Percentiles rank a stretch among this genome's conserved stretches.
phyloP scores from a whole-genome alignment of 2,888 invertebrate species.

The Nomada ferruginata region DNA sequence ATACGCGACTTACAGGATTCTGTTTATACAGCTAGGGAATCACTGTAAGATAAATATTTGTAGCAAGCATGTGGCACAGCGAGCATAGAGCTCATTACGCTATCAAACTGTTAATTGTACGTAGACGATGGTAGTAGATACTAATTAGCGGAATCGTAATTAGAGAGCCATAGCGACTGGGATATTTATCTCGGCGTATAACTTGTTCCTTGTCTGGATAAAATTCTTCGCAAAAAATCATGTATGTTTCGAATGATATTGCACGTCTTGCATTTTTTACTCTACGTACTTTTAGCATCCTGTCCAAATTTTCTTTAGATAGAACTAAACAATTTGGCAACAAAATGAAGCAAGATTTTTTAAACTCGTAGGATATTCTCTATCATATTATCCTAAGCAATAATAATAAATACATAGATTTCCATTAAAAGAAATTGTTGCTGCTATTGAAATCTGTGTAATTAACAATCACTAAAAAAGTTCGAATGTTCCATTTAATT shows the following conservation, averaged over 20 bases:
- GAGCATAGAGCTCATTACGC: constrained; percentile 52
- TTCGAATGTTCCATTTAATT: neutral
- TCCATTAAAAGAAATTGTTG: no score
- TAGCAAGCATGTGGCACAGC: constrained; percentile 16
- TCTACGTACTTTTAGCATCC: no score
- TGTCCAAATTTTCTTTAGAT: no score
- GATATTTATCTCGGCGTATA: constrained; percentile 34
- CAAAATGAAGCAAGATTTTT: no score
- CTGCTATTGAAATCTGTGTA: no score
- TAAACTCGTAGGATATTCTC: no score
- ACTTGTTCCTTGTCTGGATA: constrained; percentile 17
- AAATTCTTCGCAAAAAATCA: constrained; percentile 3
- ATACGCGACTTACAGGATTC: neutral
- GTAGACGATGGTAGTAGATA: constrained; percentile 38
- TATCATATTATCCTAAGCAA: no score
- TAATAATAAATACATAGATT: no score
- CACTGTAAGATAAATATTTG: constrained; percentile 45
- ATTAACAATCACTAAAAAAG: neutral
- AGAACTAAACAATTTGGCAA: no score
- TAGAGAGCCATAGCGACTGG: constrained; percentile 51
- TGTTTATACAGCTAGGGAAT: neutral
- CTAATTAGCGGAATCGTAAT: constrained; percentile 61
- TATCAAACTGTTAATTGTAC: constrained; percentile 65
- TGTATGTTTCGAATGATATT: neutral
- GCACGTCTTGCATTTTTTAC: neutral